Base-by-base conservation (phyloP, 2,888 invertebrate genomes). In the Dione juno region DNA sequence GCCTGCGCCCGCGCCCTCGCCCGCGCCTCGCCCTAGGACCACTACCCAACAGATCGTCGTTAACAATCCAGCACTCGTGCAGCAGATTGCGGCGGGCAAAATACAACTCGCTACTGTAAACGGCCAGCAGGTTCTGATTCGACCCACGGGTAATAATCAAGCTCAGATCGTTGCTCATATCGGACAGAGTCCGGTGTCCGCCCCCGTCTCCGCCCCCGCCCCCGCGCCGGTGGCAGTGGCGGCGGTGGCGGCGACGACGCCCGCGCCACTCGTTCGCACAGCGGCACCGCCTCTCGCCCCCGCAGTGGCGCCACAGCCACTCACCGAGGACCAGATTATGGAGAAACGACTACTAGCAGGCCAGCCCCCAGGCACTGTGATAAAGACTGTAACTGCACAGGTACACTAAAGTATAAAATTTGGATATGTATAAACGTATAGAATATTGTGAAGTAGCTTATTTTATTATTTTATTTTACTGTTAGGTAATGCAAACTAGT, bases 341-440 rank as follows among this genome's bases (percentile, higher is more conserved):
- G 97, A 97, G 82, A 96, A 96, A 77, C 95, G 95, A 11, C 89
- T 97, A 1, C 85, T 97, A 21, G 95, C 94, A 40, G 97, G 96
- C 3, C 97, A 97, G 84, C 97, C 97, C 6, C 96, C 97, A 0
- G 97, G 97, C 66, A 97, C 97, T 0, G 95, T 97, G 1, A 97
- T 97, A 71, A 97, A 97, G 85, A 97, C 97, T 78, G 97, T 97
- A 9, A 97, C 97, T 0, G 97, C 97, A 0, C 97, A 97, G 90
- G 93, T 93, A 73, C 85, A 79, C 74, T 1, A 37, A 16, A n/a
- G 21, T 13, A 35, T 48, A 13, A 3, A 48, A 10, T 50, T 7
- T n/a, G 35, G 9, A 50, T 19, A 16, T 48, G 0, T 14, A 19
- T 14, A 37, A 16, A 13, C 50, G 14, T 37, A 37, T 35, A 35